Evolutionary conservation across 2,888 invertebrate species (phyloP), one percentile per base, ranked within the genome.

Genomic region (Anarsia innoxiella): DNA sequence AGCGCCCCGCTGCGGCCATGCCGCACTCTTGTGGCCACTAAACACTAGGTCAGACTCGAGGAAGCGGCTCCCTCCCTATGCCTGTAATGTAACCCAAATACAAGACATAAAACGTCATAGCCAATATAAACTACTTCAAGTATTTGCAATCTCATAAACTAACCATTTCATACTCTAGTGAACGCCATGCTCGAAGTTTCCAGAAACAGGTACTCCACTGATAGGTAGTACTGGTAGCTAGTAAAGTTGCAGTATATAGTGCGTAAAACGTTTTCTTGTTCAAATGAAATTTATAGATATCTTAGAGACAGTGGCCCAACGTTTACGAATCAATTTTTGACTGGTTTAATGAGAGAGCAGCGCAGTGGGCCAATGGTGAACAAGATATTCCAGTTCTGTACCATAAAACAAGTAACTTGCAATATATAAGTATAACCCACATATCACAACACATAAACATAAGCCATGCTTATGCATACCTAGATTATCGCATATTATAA

Each of bases 1-100:
- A 41, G 49, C 42, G 41, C 41, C n/a, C 54, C 5, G 10, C 26
- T n/a, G 26, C 26, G n/a, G 26, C 9, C 26, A n/a, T n/a, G 26
- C 26, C 9, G 26, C 26, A 26, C 49, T 50, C 49, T 51, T 52
- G 60, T 55, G 59, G 56, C 57, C 56, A 60, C 54, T 53, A 56
- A 55, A 53, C 51, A 49, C 45, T 52, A 49, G 19, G 8, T 3
- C 19, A 19, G 19, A 8, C 19, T 19, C 3, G 3, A 19, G 3
- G 19, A 19, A 19, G 8, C 19, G 19, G 19, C 19, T 19, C 19
- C n/a, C n/a, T n/a, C n/a, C n/a, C n/a, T n/a, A n/a, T n/a, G n/a
- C n/a, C n/a, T n/a, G n/a, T n/a, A n/a, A n/a, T n/a, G n/a, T n/a
- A n/a, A n/a, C n/a, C n/a, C n/a, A n/a, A n/a, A n/a, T n/a, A n/a